phyloP scores from a whole-genome alignment of 1,140 invertebrate species.

The Bombus picipes region DNA sequence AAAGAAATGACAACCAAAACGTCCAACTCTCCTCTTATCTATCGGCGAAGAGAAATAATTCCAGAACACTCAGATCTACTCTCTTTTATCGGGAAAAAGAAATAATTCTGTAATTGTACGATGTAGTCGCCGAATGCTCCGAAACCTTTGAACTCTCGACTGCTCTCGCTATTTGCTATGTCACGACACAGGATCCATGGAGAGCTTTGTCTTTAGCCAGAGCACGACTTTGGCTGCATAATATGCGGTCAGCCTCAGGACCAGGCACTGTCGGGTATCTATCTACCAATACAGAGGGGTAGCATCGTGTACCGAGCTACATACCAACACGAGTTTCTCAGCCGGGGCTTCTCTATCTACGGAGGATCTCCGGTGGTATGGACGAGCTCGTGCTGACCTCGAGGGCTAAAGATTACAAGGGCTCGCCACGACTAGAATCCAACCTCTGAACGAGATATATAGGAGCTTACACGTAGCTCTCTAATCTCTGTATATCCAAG shows the following conservation, averaged over 20 bases:
- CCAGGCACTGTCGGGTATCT: constrained; percentile 37
- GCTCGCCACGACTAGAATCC: constrained; percentile 75
- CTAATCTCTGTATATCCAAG: constrained; percentile 42
- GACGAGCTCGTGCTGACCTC: constrained; percentile 76
- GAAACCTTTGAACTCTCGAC: constrained; percentile 6
- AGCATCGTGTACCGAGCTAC: constrained; percentile 41
- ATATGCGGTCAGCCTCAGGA: constrained; percentile 49
- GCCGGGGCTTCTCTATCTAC: constrained; percentile 70
- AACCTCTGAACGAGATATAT: constrained; percentile 52
- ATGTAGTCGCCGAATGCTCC: neutral
- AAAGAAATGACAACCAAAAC: too few species aligned
- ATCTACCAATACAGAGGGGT: constrained; percentile 59
- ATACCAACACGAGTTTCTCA: constrained; percentile 69
- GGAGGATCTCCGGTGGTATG: constrained; percentile 65
- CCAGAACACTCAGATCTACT: too few species aligned
- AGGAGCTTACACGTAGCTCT: constrained; percentile 44
- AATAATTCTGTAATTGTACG: neutral
- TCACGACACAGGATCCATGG: constrained; percentile 54
- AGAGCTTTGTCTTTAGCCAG: constrained; percentile 58
- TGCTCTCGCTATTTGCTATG: constrained; percentile 25
- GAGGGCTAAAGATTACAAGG: constrained; percentile 79
- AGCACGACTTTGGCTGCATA: constrained; percentile 65
- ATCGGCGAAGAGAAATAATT: neutral
- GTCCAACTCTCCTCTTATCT: too few species aligned
- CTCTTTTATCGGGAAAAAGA: neutral